Evolutionary conservation across 1,140 invertebrate species (phyloP).

Genomic region (Bacillus rossius): DNA sequence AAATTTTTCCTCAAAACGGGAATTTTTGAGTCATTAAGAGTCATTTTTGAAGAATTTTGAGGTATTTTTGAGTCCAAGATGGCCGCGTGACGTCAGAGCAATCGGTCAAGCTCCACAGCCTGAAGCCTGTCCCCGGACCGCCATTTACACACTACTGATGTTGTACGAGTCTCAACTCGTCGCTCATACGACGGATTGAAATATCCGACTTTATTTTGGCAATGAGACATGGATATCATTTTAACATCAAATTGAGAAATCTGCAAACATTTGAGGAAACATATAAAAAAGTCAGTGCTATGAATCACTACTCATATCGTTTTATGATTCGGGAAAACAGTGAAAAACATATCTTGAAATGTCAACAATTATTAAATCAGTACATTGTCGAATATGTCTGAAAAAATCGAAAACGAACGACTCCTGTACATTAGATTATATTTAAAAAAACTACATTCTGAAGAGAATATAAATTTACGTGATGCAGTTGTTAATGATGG

Average conservation of each 20-base stretch:
- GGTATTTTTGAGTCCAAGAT: too few species aligned
- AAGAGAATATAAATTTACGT: slow-evolving; percentile 43
- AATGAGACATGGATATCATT: slow-evolving; percentile 16
- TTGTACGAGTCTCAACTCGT: not conserved
- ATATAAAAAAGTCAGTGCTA: slow-evolving; percentile 27
- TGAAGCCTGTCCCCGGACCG: too few species aligned
- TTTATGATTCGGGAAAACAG: slow-evolving; percentile 29
- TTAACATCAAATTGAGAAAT: slow-evolving; percentile 8
- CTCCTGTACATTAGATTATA: slow-evolving; percentile 35
- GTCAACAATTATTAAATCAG: slow-evolving; percentile 34
- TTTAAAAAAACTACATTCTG: slow-evolving; percentile 38
- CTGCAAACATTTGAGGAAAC: not conserved
- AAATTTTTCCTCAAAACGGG: too few species aligned
- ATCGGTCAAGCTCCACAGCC: too few species aligned
- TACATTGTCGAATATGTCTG: slow-evolving; percentile 39
- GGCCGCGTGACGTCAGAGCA: too few species aligned
- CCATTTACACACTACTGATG: too few species aligned
- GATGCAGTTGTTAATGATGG: slow-evolving; percentile 26
- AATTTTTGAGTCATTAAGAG: too few species aligned
- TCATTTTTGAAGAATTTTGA: too few species aligned
- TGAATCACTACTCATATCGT: slow-evolving; percentile 31
- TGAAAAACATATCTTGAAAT: slow-evolving; percentile 30
- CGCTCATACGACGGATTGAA: slow-evolving; percentile 18
- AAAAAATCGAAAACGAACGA: slow-evolving; percentile 37
- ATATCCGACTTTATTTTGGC: slow-evolving; percentile 20